Conservation (phyloP, 2,113 vertebrate species). For the Delphinus delphis region DNA sequence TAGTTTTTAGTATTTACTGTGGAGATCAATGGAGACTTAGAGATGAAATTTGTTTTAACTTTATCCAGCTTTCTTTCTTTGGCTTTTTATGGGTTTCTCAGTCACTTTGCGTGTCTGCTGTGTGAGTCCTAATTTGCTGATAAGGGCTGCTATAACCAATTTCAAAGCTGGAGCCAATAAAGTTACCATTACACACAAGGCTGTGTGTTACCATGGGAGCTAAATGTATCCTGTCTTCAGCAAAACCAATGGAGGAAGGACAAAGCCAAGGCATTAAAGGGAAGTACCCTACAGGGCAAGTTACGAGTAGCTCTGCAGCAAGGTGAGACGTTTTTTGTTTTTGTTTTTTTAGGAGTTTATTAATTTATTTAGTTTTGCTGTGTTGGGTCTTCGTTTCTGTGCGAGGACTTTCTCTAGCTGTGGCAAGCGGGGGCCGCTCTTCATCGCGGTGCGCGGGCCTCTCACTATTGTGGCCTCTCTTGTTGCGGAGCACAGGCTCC, state of each 20-base stretch:
- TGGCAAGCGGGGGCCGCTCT: too few species aligned
- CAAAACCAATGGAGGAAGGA: background rate
- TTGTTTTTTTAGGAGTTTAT: too few species aligned
- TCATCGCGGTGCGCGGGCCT: too few species aligned
- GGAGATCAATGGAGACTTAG: slow-evolving; percentile 65
- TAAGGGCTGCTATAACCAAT: slow-evolving; percentile 76
- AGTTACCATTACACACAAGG: slow-evolving; percentile 53
- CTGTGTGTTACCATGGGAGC: background rate
- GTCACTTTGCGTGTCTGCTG: slow-evolving; percentile 75
- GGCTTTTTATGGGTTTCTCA: slow-evolving; percentile 79
- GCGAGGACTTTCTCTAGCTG: too few species aligned
- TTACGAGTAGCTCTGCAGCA: background rate
- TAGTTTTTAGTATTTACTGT: slow-evolving; percentile 74
- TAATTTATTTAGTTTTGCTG: too few species aligned
- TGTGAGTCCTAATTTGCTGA: slow-evolving; percentile 80
- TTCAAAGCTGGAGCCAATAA: slow-evolving; percentile 74
- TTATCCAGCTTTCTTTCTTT: slow-evolving; percentile 65
- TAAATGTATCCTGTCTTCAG: background rate
- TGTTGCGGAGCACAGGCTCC: too few species aligned
- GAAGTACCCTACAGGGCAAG: background rate
- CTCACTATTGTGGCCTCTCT: too few species aligned
- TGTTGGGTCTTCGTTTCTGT: too few species aligned
- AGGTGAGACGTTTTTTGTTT: too few species aligned
- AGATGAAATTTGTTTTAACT: slow-evolving; percentile 74
- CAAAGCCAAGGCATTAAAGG: background rate